phyloP scores from a whole-genome alignment of 2,113 vertebrate species.

The Benitochromis conjunctus region DNA sequence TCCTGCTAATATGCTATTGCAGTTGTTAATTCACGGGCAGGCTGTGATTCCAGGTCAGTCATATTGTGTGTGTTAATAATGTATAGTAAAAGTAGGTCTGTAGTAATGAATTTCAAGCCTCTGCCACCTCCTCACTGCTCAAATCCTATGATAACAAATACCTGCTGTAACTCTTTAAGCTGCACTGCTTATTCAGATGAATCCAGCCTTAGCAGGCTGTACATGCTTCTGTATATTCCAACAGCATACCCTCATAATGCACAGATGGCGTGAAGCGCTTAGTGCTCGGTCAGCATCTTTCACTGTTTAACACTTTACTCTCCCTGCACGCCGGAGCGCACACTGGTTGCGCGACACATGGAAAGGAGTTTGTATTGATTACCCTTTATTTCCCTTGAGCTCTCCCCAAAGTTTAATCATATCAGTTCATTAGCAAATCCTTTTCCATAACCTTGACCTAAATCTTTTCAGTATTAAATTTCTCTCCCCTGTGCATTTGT shows the following conservation, averaged over 20 bases:
- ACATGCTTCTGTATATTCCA: not conserved
- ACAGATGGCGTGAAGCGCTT: not conserved
- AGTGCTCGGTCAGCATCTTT: not conserved
- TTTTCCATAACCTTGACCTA: not conserved
- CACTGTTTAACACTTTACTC: not conserved
- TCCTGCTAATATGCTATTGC: not conserved
- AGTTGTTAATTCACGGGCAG: not conserved
- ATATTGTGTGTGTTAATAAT: not conserved
- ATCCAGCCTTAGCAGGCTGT: not conserved
- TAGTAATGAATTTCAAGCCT: not conserved
- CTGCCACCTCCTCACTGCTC: not conserved
- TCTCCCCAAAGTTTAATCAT: not conserved
- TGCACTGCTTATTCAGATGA: not conserved
- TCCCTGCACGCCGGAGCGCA: not conserved
- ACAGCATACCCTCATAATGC: not conserved
- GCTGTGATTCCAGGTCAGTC: not conserved
- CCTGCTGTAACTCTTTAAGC: not conserved
- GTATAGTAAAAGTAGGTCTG: not conserved
- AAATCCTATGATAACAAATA: not conserved
- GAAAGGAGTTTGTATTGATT: constrained; percentile 21
- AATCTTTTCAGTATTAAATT: not conserved
- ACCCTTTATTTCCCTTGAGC: constrained; percentile 23
- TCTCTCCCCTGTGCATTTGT: not conserved
- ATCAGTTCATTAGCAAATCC: not conserved
- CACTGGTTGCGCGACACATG: not conserved